Base-by-base conservation (phyloP, 2,113 vertebrate species). In the Seriola dumerili region DNA sequence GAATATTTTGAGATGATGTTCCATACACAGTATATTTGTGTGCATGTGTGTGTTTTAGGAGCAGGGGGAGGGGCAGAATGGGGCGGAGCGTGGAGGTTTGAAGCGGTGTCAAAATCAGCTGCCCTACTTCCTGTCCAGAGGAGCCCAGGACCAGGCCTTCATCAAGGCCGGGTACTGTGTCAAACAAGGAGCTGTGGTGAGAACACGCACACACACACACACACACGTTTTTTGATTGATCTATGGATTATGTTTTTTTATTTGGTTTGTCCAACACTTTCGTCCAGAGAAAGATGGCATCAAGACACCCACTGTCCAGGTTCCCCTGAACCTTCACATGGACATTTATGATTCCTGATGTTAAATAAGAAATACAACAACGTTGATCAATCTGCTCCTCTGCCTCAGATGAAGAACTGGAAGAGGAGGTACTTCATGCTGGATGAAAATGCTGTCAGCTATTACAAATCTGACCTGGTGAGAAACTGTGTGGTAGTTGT, bases 161-260 rank as follows among this genome's bases (percentile, higher is more conserved):
- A 96, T 98, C 93, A 99, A 99, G 94, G 96, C 96, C 1, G 98
- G 98, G 0, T 98, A 96, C 85, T 99, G 98, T 66, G 98, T 99
- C 3, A 99, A 99, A 76, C 98, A 99, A 84, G 98, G 98, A 63
- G 98, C 98, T 29, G 95, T 99, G 97, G 98, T 99, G 87, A 97
- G 97, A 95, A 3, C 17, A 21, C 23, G 36, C 54, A 19, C 40
- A 46, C 52, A 50, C 52, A 64, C 62, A 46, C 52, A 63, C 36
- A 67, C 64, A 62, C 16, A 17, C 6, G 34, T 36, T 36, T 36
- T 36, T 16, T 46, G 44, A 46, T 48, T 1, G 0, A 48, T 23
- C 7, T 16, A 7, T 10, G n/a, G 36, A 1, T 23, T 9, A 11
- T 46, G 8, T 46, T 66, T 66, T 66, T 66, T n/a, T 48, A 48